Percentiles rank a stretch among this genome's conserved stretches.
phyloP scores from a whole-genome alignment of 2,797 vertebrate species.

The Fistularia commersonii region DNA sequence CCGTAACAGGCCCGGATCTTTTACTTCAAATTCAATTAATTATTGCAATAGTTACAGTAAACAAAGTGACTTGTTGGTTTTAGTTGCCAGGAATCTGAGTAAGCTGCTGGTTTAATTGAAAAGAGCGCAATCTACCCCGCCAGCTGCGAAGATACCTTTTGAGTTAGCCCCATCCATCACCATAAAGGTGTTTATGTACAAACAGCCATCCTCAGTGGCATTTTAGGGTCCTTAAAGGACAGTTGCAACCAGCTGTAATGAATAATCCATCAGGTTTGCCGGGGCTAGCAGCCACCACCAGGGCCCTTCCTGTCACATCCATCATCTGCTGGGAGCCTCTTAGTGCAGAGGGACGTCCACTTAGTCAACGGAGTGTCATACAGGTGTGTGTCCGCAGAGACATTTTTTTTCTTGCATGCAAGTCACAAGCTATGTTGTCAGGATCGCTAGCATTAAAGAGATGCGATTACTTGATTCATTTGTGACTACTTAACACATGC shows the following conservation, averaged over 20 bases:
- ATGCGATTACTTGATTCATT: not conserved
- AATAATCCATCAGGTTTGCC: constrained; percentile 63
- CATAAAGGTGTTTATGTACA: constrained; percentile 46
- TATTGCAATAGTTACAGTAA: not conserved
- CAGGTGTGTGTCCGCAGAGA: constrained; percentile 33
- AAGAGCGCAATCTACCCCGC: not conserved
- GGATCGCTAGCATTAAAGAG: constrained; percentile 2
- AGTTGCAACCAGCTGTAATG: constrained; percentile 57
- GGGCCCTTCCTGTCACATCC: constrained; percentile 57
- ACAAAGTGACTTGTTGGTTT: not conserved
- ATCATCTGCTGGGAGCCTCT: constrained; percentile 44
- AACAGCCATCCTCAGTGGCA: constrained; percentile 36
- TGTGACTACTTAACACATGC: not conserved
- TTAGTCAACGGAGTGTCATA: constrained; percentile 10
- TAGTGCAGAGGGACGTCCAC: not conserved
- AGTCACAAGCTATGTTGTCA: constrained; percentile 1
- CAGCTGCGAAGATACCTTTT: constrained; percentile 55
- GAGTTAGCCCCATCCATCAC: constrained; percentile 57
- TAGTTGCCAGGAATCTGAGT: too few relatives aligned
- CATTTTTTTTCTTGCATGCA: not conserved
- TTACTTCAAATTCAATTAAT: too few relatives aligned
- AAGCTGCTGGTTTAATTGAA: too few relatives aligned
- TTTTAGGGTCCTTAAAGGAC: constrained; percentile 67
- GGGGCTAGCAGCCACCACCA: constrained; percentile 31
- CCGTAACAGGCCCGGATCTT: not conserved